Evolutionary conservation across 2,797 vertebrate genomes (phyloP).

Genomic region (Sebastes variabilis): DNA sequence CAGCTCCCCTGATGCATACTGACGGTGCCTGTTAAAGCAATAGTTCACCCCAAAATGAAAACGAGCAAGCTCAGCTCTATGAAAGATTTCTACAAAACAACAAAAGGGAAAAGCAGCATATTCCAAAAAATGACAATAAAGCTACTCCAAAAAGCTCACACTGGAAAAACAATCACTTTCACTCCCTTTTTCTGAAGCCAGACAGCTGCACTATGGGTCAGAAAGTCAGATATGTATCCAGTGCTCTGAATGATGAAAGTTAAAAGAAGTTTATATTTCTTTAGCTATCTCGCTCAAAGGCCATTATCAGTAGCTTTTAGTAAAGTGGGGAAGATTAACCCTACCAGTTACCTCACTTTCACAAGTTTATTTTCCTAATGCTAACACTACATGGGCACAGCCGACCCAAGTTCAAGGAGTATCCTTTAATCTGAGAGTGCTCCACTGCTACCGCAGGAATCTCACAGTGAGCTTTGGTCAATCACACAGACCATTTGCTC

Average conservation of each 20-base stretch:
- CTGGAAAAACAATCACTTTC: conserved; percentile 19
- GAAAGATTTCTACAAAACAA: neutral
- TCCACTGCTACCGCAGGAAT: conserved; percentile 40
- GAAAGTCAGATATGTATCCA: conserved; percentile 9
- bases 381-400: neutral
- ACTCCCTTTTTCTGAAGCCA: conserved; percentile 8
- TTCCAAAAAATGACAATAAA: conserved; percentile 1
- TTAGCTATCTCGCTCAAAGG: neutral
- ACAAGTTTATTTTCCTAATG: neutral
- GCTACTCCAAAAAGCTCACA: neutral
- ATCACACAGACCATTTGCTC: conserved; percentile 55
- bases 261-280: neutral
- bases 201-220: neutral
- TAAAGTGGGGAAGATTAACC: neutral
- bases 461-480: conserved; percentile 28
- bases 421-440: conserved; percentile 8
- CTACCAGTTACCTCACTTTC: neutral
- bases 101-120: neutral
- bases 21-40: neutral
- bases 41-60: neutral
- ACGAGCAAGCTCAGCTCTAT: neutral
- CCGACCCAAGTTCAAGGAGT: conserved; percentile 7
- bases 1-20: neutral
- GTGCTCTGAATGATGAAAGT: neutral
- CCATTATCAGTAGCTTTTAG: neutral